Conservation (phyloP, 2,888 invertebrate species). For the Mayetiola destructor region DNA sequence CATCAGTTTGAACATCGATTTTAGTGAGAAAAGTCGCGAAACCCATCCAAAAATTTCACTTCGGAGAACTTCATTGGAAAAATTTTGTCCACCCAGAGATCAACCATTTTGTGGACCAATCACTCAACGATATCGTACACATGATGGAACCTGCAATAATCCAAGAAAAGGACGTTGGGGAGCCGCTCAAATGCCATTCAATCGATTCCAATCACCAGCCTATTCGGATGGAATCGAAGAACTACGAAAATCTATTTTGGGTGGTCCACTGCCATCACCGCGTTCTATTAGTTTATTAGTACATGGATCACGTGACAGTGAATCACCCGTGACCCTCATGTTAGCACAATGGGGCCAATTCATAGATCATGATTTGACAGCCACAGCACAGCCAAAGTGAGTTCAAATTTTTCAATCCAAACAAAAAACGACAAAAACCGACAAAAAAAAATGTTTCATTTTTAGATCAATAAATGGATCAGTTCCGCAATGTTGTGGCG, state of each 20-base stretch:
- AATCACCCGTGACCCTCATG: slow-evolving; percentile 57
- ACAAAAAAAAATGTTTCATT: neutral
- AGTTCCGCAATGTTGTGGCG: slow-evolving; percentile 58
- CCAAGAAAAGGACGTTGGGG: slow-evolving; percentile 61
- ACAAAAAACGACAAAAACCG: neutral
- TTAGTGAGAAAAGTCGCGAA: slow-evolving; percentile 29
- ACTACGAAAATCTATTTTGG: slow-evolving; percentile 40
- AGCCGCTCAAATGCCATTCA: slow-evolving; percentile 66
- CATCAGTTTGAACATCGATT: slow-evolving; percentile 29
- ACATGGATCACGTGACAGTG: slow-evolving; percentile 48
- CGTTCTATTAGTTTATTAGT: slow-evolving; percentile 56
- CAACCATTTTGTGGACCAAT: slow-evolving; percentile 55
- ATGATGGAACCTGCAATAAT: slow-evolving; percentile 85
- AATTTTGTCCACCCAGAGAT: slow-evolving; percentile 49
- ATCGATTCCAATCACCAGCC: slow-evolving; percentile 62
- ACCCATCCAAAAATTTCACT: slow-evolving; percentile 32
- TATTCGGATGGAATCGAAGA: slow-evolving; percentile 60
- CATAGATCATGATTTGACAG: slow-evolving; percentile 74
- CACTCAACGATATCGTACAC: slow-evolving; percentile 59
- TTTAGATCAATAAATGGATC: slow-evolving; percentile 53
- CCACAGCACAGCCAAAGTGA: slow-evolving; percentile 54
- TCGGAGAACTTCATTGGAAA: slow-evolving; percentile 32
- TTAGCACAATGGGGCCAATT: slow-evolving; percentile 89
- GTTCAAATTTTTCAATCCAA: neutral
- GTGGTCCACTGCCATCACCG: slow-evolving; percentile 54